phyloP scores from a whole-genome alignment of 2,888 invertebrate species.

The Tachystola acroxantha region DNA sequence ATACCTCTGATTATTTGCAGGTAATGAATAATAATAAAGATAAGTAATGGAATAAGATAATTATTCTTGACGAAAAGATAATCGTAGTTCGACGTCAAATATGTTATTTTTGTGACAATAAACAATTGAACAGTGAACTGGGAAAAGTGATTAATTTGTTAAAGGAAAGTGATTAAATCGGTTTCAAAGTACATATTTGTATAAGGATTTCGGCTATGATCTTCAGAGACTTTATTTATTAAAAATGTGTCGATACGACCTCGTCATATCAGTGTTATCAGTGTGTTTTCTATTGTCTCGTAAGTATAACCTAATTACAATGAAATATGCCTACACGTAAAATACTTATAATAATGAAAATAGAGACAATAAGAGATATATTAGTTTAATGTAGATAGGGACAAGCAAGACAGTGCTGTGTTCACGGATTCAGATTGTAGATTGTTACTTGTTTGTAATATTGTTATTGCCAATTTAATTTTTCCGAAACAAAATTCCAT shows the following conservation, averaged over 20 bases:
- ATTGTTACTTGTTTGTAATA: too few relatives aligned
- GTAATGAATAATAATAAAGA: constrained; percentile 24
- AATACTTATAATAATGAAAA: too few relatives aligned
- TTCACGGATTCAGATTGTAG: too few relatives aligned
- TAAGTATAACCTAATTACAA: too few relatives aligned
- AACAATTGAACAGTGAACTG: constrained; percentile 18
- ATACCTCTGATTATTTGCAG: constrained; percentile 29
- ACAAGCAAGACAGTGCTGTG: too few relatives aligned
- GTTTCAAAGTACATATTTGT: background rate
- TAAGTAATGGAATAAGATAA: constrained; percentile 18
- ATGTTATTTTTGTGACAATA: constrained; percentile 15
- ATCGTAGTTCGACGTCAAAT: constrained; percentile 17
- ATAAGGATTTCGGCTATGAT: background rate
- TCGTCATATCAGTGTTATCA: constrained; percentile 12
- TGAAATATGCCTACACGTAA: too few relatives aligned
- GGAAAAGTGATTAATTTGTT: constrained; percentile 1
- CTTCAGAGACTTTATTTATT: constrained; percentile 3
- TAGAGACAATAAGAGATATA: too few relatives aligned
- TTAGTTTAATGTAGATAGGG: too few relatives aligned
- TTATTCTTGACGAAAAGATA: background rate
- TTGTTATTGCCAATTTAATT: too few relatives aligned
- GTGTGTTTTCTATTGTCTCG: constrained; percentile 13
- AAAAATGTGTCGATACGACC: constrained; percentile 15
- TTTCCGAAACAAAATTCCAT: too few relatives aligned
- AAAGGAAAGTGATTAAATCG: background rate